phyloP scores from a whole-genome alignment of 2,797 vertebrate species.

The Tenualosa ilisha region DNA sequence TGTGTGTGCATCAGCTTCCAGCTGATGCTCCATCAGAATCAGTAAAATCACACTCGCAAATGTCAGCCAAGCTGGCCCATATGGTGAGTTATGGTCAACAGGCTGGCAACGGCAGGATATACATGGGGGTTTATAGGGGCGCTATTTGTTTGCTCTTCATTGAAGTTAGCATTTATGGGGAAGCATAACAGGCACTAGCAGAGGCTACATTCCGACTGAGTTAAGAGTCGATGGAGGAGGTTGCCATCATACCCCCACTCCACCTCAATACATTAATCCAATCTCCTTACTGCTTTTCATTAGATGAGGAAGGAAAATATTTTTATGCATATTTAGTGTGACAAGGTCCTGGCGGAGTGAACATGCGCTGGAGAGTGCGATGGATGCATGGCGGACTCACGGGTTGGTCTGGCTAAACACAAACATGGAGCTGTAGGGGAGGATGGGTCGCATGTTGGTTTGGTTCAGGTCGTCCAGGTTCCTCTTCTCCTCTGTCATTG shows the following conservation, averaged over 20 bases:
- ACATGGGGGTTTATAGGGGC: background rate
- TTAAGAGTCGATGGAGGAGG: background rate
- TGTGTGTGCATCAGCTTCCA: background rate
- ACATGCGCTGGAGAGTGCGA: background rate
- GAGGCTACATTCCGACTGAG: background rate
- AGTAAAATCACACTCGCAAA: background rate
- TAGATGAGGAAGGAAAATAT: background rate
- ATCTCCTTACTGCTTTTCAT: background rate
- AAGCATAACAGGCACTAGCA: background rate
- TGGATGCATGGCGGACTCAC: conserved; percentile 76
- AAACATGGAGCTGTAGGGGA: conserved; percentile 97
- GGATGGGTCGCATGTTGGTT: conserved; percentile 83
- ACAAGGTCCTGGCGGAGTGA: background rate
- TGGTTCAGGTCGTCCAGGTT: conserved; percentile 76
- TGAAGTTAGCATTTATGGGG: background rate
- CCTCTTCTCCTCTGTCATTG: conserved; percentile 87
- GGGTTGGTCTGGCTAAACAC: conserved; percentile 89
- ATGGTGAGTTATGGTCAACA: background rate
- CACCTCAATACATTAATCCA: background rate
- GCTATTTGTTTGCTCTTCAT: background rate
- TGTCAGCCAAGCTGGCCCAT: background rate
- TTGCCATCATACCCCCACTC: background rate
- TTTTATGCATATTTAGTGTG: background rate
- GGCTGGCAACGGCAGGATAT: background rate
- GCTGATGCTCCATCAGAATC: background rate